A percentile compares a stretch with the other conserved stretches of the same genome.
Conservation (phyloP, 2,888 invertebrate species). For the Acleris cristana region DNA sequence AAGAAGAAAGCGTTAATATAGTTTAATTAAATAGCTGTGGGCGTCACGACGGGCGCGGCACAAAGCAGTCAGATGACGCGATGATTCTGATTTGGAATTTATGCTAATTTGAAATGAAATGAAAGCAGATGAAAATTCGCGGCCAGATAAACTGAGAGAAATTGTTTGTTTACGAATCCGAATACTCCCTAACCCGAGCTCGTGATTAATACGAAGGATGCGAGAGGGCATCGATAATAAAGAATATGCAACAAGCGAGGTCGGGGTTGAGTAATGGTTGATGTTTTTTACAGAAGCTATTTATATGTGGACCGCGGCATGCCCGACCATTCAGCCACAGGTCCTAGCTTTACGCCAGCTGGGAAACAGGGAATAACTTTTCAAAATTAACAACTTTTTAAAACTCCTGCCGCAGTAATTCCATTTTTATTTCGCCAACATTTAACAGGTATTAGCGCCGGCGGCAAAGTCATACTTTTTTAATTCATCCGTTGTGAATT, state of each 20-base stretch:
- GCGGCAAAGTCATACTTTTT: slow-evolving; percentile 30
- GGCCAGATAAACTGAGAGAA: slow-evolving; percentile 53
- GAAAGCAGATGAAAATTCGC: slow-evolving; percentile 48
- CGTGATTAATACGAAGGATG: slow-evolving; percentile 1
- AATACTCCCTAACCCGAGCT: background rate
- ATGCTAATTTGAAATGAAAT: slow-evolving; percentile 57
- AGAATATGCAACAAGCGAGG: slow-evolving; percentile 13
- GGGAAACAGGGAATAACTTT: slow-evolving; percentile 21
- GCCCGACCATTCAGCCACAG: background rate
- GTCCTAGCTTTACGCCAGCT: slow-evolving; percentile 6
- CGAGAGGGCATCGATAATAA: slow-evolving; percentile 14
- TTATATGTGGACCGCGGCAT: slow-evolving; percentile 3
- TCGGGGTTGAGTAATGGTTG: slow-evolving; percentile 5
- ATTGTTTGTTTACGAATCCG: slow-evolving; percentile 43
- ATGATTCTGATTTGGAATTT: slow-evolving; percentile 60
- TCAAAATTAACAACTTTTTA: slow-evolving; percentile 23
- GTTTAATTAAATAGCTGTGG: slow-evolving; percentile 29
- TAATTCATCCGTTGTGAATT: slow-evolving; percentile 43
- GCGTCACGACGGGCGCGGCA: slow-evolving; percentile 11
- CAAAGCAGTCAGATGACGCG: slow-evolving; percentile 32
- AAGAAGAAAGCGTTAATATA: slow-evolving; percentile 29
- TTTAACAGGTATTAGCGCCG: slow-evolving; percentile 31
- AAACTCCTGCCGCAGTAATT: slow-evolving; percentile 22
- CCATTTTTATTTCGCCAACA: slow-evolving; percentile 31
- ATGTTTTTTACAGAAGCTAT: background rate